Conservation (phyloP, 2,113 vertebrate species). For the Dryoscopus gambensis region DNA sequence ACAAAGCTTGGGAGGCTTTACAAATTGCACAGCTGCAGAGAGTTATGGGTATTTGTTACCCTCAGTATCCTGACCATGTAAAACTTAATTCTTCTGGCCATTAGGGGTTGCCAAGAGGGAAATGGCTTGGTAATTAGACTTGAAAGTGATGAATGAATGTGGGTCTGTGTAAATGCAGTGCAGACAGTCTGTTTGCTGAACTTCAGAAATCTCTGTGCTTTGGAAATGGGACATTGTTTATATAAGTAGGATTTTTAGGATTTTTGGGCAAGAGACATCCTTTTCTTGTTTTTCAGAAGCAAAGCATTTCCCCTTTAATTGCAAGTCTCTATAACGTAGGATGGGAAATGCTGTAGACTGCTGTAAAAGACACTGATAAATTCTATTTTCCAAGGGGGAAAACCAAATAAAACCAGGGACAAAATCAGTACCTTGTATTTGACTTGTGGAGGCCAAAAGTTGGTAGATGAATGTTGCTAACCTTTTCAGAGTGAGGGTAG, state of each 20-base stretch:
- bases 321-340: background rate
- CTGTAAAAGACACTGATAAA: background rate
- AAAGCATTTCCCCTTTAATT: background rate
- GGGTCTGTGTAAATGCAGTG: constrained; percentile 34
- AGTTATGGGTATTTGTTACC: constrained; percentile 51
- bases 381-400: background rate
- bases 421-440: background rate
- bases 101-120: constrained; percentile 57
- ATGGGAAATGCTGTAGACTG: constrained; percentile 3
- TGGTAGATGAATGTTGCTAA: background rate
- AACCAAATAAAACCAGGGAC: background rate
- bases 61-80: constrained; percentile 35
- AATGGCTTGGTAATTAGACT: constrained; percentile 53
- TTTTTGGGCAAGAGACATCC: constrained; percentile 38
- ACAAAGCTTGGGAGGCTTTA: constrained; percentile 29
- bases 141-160: constrained; percentile 61
- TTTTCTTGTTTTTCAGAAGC: constrained; percentile 54
- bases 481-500: background rate
- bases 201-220: constrained; percentile 51
- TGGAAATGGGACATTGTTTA: constrained; percentile 54
- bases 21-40: constrained; percentile 49
- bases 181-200: constrained; percentile 55
- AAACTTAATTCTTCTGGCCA: constrained; percentile 55
- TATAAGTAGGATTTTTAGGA: constrained; percentile 58
- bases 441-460: background rate